Evolutionary conservation across 92 coral and sea anemone species (phyloP), one percentile per base, ranked within the genome.

Genomic region (Porites lobata): DNA sequence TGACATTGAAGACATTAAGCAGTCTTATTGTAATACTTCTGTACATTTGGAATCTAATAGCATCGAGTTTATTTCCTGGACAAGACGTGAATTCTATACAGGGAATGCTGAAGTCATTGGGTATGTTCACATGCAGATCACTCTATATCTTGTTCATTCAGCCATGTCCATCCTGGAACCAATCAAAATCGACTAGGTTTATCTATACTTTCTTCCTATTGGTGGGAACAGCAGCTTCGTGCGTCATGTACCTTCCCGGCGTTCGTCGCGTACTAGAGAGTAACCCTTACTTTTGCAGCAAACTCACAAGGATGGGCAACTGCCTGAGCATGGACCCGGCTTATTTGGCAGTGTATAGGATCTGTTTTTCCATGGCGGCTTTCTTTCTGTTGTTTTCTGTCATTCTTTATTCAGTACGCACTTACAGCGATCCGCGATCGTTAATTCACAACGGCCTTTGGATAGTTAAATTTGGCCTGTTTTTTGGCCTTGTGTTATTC

Each of bases 241-340:
- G 93, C 51, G 61, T 90, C 19, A 94, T 96, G 94, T 96, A 95
- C 81, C 88, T 94, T 17, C 99, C 99, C 67, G 87, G 24, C 14
- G 82, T 94, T 67, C 89, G 99, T 8, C 94, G 85, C 58, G 79
- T 93, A 29, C 94, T 96, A 21, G 93, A 88, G 75, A 83, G 90
- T 1, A 96, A 92, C 87, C 73, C 89, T 3, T 95, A 96, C 83
- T 96, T 96, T 88, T 96, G 99, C 63, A 87, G 77, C 38, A 85
- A 88, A 9, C 89, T 95, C 13, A 95, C 98, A 75, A 85, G 79
- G 56, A 90, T 96, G 56, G 99, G 99, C 20, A 96, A 91, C 77
- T 96, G 99, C 65, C 82, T 96, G 26, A 96, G 97, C 61, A 96
- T 93, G 86, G 99, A 96, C 77, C 99, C 99, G 59, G 99, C 98